Base-by-base conservation (phyloP, 2,888 invertebrate genomes). In the Punctoribates punctum region DNA sequence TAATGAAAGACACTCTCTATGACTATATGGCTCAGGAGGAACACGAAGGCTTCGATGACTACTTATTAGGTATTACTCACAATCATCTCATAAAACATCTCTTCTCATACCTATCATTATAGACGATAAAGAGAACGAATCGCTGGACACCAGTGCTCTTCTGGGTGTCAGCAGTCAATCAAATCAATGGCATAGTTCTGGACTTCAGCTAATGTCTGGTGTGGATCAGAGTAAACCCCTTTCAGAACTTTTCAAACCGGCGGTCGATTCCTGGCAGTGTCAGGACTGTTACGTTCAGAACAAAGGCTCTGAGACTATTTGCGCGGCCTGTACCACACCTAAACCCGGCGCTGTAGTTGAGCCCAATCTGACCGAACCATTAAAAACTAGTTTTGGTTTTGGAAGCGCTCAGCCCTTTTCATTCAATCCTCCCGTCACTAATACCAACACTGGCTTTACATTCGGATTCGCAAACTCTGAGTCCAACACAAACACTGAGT, bases 211-310 rank as follows among this genome's bases (percentile, higher is more conserved):
- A 6, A 46, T n/a, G 2, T 1, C 3, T 13, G 13, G 1, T 25
- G 23, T 20, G 2, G 25, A 48, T 11, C 23, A 72, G 6, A 72
- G n/a, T 23, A 62, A 77, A 73, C 79, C 80, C 11, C 79, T 84
- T 72, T 79, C 83, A 20, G 82, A 83, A 15, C 73, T 83, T 80
- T 88, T 88, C 79, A 89, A 88, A 81, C 86, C 86, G 1, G 82
- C 85, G 0, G 81, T 83, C 27, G 87, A 86, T 72, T 86, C 87
- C 25, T 91, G 91, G 91, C 88, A 89, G 80, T 91, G 91, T 83
- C 83, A 85, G 0, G 84, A 84, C 25, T 91, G 91, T 82, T 85
- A 88, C 83, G 84, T 90, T 17, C 84, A 86, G 57, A 90, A 90
- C 82, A 83, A 85, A 11, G 81, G 83, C 0, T 83, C 83, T n/a